Base-by-base conservation (phyloP, 64 coral and sea anemone genomes). In the Acropora tenuis region DNA sequence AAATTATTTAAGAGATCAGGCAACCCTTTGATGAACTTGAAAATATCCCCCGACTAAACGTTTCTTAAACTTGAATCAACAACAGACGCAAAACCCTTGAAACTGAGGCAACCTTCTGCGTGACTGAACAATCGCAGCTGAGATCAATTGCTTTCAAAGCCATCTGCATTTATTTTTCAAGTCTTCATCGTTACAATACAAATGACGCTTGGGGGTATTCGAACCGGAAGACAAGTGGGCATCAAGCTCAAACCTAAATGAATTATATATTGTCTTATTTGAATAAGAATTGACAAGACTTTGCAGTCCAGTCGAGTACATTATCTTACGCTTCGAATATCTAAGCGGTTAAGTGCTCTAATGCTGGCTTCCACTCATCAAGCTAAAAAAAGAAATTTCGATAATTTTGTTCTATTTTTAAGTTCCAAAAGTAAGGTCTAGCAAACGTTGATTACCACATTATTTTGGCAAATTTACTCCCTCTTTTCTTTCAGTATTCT, bases 181-280 rank as follows among this genome's bases (percentile, higher is more conserved):
- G 47, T 1, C 8, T 4, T 58, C 18, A 5, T 45, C 11, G 11
- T 43, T 61, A 43, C 20, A 55, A 13, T 82, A 55, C 17, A 71
- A 71, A 71, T 71, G n/a, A 49, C 8, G 63, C 82, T 85, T 48
- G 43, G 46, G 63, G 82, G 61, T 4, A 18, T 0, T 40, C 63
- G 41, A 85, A 85, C 45, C 82, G 82, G 82, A 85, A 85, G 43
- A 18, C 44, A 71, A 49, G 47, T 71, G 43, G 58, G 18, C 9
- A 50, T 9, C 3, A 58, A 6, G n/a, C 30, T 16, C 4, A 83
- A 20, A 43, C 4, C 58, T 47, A 42, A 83, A 83, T 83, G 68
- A 71, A 71, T 71, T 83, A 83, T 66, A 83, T 20, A 71, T 71
- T 69, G 63, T 5, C 65, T 85, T 3, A 85, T 85, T 85, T 85